Evolutionary conservation across 2,888 invertebrate species (phyloP), one percentile per base, ranked within the genome.

Genomic region (Agrochola litura): DNA sequence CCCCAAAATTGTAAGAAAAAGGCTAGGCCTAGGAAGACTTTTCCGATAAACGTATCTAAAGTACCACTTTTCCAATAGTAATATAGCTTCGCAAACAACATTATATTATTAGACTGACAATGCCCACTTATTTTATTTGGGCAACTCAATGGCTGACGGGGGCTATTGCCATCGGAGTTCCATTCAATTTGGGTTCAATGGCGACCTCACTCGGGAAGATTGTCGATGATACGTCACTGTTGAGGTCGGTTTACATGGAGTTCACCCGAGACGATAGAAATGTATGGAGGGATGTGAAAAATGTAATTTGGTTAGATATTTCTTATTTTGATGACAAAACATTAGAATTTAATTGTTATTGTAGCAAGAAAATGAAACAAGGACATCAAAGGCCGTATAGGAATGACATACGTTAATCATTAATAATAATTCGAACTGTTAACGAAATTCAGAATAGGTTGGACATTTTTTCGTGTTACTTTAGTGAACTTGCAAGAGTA

Each of bases 151-250:
- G 66, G 63, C 37, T 67, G 41, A 75, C 76, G 71, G 9, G 63
- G 52, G 58, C 37, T 52, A 16, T 56, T 73, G 56, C 74, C 68
- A 70, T 82, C 64, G 69, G 79, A 79, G 72, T 67, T 86, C 69
- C 67, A 86, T 83, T 83, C 86, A 83, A 83, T 83, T 83, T 86
- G 46, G 82, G 54, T 70, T 86, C 77, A 73, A 86, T 67, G 49
- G 54, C 66, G 73, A 77, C 73, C 83, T 66, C 69, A 66, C 72
- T 86, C 69, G 66, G 84, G 68, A 79, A 79, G 63, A 79, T 83
- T 84, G 73, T 67, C 69, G 76, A 71, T 68, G 73, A 86, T 86
- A 86, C 76, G 86, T 84, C 86, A 83, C 71, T 63, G 10, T 22
- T 61, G 43, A 14, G 52, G 60, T 1, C 6, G 79, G 79, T 46